Percentiles rank a stretch among this genome's conserved stretches.
These are phyloP conservation scores for Drosophila niveifrons DNA, from an alignment of 2,888 invertebrate genomes.

Conservation along the genomic window DNA sequence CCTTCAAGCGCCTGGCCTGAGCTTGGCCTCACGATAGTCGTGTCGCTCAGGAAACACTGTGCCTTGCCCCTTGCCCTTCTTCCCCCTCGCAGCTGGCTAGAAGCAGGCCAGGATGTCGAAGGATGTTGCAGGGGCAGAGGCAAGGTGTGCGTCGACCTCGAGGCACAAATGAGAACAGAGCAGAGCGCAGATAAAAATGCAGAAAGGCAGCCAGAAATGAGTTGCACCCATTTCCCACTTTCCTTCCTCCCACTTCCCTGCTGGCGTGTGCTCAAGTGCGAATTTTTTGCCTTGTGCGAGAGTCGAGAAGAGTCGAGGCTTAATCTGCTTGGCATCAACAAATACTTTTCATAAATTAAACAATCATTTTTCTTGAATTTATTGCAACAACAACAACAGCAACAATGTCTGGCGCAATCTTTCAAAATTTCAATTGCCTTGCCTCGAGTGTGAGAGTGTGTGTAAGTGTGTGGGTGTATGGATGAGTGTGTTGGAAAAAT, in stretches of 20 bases:
- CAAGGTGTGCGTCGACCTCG: conserved; percentile 42
- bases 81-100: not conserved
- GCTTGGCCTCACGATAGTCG: conserved; percentile 36
- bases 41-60: conserved; percentile 42
- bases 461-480: conserved; percentile 25
- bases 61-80: not conserved
- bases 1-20: conserved; percentile 46
- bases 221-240: conserved; percentile 34
- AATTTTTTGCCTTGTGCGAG: no score
- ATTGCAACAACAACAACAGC: conserved; percentile 42
- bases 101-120: conserved; percentile 1
- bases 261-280: conserved; percentile 50
- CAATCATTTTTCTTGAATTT: conserved; percentile 65
- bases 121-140: not conserved
- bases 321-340: conserved; percentile 30
- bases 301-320: not conserved
- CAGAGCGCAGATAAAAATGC: conserved; percentile 29
- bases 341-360: conserved; percentile 61
- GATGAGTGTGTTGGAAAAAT: conserved; percentile 50
- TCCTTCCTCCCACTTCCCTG: conserved; percentile 4
- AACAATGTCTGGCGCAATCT: conserved; percentile 44
- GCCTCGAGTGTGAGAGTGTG: not conserved
- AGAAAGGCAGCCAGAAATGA: conserved; percentile 25
- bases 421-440: conserved; percentile 65
- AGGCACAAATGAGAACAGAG: conserved; percentile 45